Evolutionary conservation across 1,140 invertebrate species (phyloP), one percentile per base, ranked within the genome.

Genomic region (Trialeurodes vaporariorum): DNA sequence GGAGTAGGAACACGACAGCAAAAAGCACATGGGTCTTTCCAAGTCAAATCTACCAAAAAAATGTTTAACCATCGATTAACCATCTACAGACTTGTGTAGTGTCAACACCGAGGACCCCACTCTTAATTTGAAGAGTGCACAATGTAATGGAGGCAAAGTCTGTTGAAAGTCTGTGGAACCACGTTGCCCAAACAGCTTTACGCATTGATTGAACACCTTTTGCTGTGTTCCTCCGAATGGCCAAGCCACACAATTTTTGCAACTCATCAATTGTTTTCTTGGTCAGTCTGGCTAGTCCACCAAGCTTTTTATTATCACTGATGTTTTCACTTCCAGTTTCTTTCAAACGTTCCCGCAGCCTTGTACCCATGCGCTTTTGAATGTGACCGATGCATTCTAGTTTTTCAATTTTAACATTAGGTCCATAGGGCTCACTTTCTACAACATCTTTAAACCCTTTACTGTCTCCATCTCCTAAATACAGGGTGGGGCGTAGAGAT

Each of bases 341-440:
- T 34, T 23, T n/a, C 63, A 21, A 58, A 62, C 67, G 59, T 9
- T 66, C 1, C 2, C 68, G 59, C 23, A 75, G 64, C 25, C 71
- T 70, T 17, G 67, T 71, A 5, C 71, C 71, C 68, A 76, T 73
- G 21, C 75, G 65, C 66, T 75, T 74, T 68, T 72, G 69, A 1
- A 76, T 70, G 60, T 72, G 68, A 61, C 67, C 68, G 25, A 73
- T 67, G 67, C 72, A 73, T 64, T 74, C 72, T 58, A 72, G 69
- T 69, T 75, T 72, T 66, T 67, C 69, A 34, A 73, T 64, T 66
- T 63, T 17, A 58, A 71, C 27, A 69, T 75, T 65, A 23, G 25
- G 27, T 58, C 68, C 69, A 70, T 71, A 73, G 9, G 72, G 71
- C n/a, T n/a, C n/a, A n/a, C n/a, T n/a, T n/a, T n/a, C n/a, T n/a